Conservation (phyloP, 2,113 vertebrate species). For the Lampris megalopsis region DNA sequence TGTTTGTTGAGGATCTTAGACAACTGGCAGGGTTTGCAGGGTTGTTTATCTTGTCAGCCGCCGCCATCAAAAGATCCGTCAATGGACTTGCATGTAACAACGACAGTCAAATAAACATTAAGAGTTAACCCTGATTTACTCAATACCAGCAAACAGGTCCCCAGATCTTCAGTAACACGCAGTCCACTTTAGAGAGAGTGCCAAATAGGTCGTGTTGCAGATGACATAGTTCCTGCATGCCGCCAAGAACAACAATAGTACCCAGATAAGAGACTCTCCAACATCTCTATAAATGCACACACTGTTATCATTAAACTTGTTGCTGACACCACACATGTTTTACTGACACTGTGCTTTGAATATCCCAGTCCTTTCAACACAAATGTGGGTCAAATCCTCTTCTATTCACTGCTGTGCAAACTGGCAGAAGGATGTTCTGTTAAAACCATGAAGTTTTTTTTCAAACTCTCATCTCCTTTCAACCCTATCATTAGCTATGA, state of each 20-base stretch:
- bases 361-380: slow-evolving; percentile 1
- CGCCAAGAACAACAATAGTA: slow-evolving; percentile 30
- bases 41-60: slow-evolving; percentile 48
- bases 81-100: slow-evolving; percentile 10
- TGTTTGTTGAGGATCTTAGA: slow-evolving; percentile 62
- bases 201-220: background rate
- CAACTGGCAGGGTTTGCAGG: slow-evolving; percentile 53
- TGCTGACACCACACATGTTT: slow-evolving; percentile 36
- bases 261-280: slow-evolving; percentile 65
- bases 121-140: background rate
- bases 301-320: slow-evolving; percentile 16
- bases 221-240: slow-evolving; percentile 54
- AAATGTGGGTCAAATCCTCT: background rate
- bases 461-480: too few species aligned
- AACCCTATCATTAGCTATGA: too few species aligned
- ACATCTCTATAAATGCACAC: slow-evolving; percentile 65
- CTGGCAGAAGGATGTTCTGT: background rate
- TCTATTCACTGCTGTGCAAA: background rate
- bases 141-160: too few species aligned
- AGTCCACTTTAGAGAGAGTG: background rate
- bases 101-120: background rate
- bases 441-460: background rate
- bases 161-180: too few species aligned
- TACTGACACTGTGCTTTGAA: background rate
- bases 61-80: slow-evolving; percentile 25